Percentiles rank a stretch among this genome's conserved stretches.
phyloP scores from a whole-genome alignment of 1,140 invertebrate genomes.

The Eueides isabella region DNA sequence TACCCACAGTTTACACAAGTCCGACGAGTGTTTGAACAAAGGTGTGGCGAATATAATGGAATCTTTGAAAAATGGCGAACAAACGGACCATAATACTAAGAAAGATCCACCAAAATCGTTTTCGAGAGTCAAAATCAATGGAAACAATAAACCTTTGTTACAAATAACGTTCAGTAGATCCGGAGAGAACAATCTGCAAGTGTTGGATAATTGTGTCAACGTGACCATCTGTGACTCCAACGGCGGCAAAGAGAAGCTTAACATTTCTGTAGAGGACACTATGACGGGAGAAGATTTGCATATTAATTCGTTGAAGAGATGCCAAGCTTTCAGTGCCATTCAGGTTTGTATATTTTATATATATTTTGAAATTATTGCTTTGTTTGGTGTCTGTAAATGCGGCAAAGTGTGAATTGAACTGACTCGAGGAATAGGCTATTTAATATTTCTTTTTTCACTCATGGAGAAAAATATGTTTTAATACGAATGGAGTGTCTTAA shows the following conservation, averaged over 20 bases:
- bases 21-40: slow-evolving; percentile 60
- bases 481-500: too few relatives aligned
- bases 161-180: slow-evolving; percentile 69
- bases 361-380: not conserved
- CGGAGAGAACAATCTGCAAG: slow-evolving; percentile 69
- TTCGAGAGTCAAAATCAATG: slow-evolving; percentile 71
- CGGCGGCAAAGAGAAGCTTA: slow-evolving; percentile 50
- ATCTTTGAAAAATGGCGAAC: slow-evolving; percentile 51
- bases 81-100: slow-evolving; percentile 34
- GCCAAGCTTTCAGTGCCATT: slow-evolving; percentile 79
- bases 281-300: slow-evolving; percentile 57
- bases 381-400: too few relatives aligned
- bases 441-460: too few relatives aligned
- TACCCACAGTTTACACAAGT: slow-evolving; percentile 38
- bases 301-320: slow-evolving; percentile 70
- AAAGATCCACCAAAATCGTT: slow-evolving; percentile 60
- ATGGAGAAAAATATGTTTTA: too few relatives aligned
- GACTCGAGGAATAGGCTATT: too few relatives aligned
- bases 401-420: too few relatives aligned
- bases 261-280: slow-evolving; percentile 56
- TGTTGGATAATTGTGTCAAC: slow-evolving; percentile 69
- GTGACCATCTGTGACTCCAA: slow-evolving; percentile 62
- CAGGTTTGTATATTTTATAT: slow-evolving; percentile 54
- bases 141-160: slow-evolving; percentile 71
- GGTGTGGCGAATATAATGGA: slow-evolving; percentile 67